These are phyloP conservation scores for Bovichtus diacanthus DNA, from an alignment of 2,797 vertebrate genomes.

Conservation along the genomic window DNA sequence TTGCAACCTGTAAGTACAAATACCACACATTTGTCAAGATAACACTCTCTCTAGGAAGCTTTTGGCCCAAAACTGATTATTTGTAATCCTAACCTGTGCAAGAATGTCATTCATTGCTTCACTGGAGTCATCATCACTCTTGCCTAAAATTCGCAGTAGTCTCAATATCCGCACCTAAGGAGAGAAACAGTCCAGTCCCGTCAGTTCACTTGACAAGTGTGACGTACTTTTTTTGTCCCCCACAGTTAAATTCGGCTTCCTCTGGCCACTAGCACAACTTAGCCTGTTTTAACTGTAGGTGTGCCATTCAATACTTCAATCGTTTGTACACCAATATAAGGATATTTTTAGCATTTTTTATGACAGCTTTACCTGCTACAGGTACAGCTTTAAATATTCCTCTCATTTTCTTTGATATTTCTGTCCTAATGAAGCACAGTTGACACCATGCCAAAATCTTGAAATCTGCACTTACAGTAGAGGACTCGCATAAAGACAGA, in stretches of 20 bases:
- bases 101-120: slow-evolving; percentile 99
- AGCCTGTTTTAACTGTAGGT: not conserved
- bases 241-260: not conserved
- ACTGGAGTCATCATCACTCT: slow-evolving; percentile 98
- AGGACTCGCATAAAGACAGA: not conserved
- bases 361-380: too few relatives aligned
- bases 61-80: not conserved
- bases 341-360: not conserved
- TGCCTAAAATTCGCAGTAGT: slow-evolving; percentile 97
- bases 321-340: not conserved
- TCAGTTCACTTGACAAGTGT: not conserved
- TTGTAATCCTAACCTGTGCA: slow-evolving; percentile 90
- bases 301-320: not conserved
- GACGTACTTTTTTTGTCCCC: not conserved
- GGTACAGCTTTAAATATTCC: not conserved
- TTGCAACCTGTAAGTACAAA: slow-evolving; percentile 90
- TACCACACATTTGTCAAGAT: slow-evolving; percentile 5
- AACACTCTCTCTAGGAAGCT: not conserved
- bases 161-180: slow-evolving; percentile 96
- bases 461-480: not conserved
- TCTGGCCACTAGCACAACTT: not conserved
- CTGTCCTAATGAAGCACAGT: not conserved
- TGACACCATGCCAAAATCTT: not conserved
- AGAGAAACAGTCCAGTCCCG: slow-evolving; percentile 5
- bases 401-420: not conserved